Evolutionary conservation across 53 echinoderm and acorn worm genomes (phyloP).

Genomic region (Stichopus horrens): DNA sequence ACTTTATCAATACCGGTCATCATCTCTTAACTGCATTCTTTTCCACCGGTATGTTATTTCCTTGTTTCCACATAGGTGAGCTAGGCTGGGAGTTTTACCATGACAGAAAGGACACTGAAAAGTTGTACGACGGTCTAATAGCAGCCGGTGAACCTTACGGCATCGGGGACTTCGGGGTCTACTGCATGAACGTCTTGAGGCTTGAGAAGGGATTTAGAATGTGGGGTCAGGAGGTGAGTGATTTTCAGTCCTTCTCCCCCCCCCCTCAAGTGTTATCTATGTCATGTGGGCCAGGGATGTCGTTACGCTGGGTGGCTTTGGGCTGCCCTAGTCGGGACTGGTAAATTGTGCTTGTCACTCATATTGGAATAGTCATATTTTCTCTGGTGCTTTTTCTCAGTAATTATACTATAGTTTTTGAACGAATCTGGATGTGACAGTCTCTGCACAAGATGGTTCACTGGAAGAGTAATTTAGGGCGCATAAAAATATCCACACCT

Average conservation of each 20-base stretch:
- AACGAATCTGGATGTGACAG: too few species aligned
- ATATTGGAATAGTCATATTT: too few species aligned
- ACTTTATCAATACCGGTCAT: not conserved
- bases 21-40: not conserved
- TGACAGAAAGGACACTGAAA: slow-evolving; percentile 78
- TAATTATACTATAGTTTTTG: too few species aligned
- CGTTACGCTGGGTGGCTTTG: too few species aligned
- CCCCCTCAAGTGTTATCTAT: too few species aligned
- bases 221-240: slow-evolving; percentile 95
- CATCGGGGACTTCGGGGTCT: slow-evolving; percentile 91
- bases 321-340: too few species aligned
- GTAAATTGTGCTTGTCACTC: too few species aligned
- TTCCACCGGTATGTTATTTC: not conserved
- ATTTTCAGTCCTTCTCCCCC: not conserved
- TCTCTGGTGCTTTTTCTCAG: too few species aligned
- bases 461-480: too few species aligned
- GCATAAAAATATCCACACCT: too few species aligned
- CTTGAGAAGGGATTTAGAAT: slow-evolving; percentile 96
- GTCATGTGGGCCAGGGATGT: too few species aligned
- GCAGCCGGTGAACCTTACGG: slow-evolving; percentile 77
- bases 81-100: slow-evolving; percentile 98
- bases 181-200: slow-evolving; percentile 84
- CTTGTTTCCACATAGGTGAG: slow-evolving; percentile 66
- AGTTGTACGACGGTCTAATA: slow-evolving; percentile 75
- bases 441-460: too few species aligned